Evolutionary conservation across 2,888 invertebrate genomes (phyloP).

Genomic region (Chirona hameri): DNA sequence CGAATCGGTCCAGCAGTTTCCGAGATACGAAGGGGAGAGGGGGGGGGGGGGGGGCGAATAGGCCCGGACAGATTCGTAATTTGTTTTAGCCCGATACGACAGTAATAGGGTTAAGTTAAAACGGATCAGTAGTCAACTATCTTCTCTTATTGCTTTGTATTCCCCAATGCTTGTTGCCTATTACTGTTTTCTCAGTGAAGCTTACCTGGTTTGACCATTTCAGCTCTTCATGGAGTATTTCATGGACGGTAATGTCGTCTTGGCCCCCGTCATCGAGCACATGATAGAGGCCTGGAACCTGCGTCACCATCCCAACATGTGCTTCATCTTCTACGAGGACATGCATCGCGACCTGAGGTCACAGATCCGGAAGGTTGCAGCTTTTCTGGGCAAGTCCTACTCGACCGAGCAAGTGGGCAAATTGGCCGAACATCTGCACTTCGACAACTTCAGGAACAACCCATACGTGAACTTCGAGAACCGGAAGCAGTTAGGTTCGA

Average conservation of each 20-base stretch:
- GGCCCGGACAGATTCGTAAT: not conserved
- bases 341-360: not conserved
- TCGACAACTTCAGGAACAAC: not conserved
- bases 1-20: too few relatives aligned
- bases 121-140: not conserved
- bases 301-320: not conserved
- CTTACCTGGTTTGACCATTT: not conserved
- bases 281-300: not conserved
- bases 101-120: not conserved
- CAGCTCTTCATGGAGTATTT: not conserved
- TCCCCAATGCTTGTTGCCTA: not conserved
- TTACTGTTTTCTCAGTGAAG: not conserved
- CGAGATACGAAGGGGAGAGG: too few relatives aligned
- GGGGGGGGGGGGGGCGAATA: too few relatives aligned
- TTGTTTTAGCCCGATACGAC: not conserved
- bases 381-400: not conserved
- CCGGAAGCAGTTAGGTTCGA: not conserved
- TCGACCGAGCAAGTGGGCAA: not conserved
- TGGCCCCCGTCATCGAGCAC: not conserved
- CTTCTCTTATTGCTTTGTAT: not conserved
- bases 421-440: not conserved
- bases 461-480: not conserved
- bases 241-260: not conserved
- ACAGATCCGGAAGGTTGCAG: not conserved
- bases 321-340: not conserved